Percentiles rank a stretch among this genome's conserved stretches.
Conservation (phyloP, 1,140 invertebrate genomes). For the Papilio aristodemus region DNA sequence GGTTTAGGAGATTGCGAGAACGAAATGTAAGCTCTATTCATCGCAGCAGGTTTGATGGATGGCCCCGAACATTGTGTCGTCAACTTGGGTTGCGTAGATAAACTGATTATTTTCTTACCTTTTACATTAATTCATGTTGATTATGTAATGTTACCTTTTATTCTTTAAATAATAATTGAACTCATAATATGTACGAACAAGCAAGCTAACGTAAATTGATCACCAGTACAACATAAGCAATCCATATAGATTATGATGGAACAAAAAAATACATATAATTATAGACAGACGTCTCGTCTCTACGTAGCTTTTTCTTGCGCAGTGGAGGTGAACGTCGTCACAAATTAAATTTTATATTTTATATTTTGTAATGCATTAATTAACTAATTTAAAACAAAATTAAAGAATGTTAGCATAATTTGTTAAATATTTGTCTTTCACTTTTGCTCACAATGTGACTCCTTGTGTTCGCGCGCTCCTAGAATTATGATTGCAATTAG, state of each 20-base stretch:
- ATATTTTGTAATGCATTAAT: not conserved
- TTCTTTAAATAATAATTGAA: not conserved
- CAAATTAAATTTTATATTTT: too few relatives aligned
- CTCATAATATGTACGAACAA: not conserved
- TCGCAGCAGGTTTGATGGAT: constrained; percentile 22
- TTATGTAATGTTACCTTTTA: not conserved
- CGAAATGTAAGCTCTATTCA: constrained; percentile 27
- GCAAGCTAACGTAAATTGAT: too few relatives aligned
- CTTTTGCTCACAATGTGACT: not conserved
- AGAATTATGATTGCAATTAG: constrained; percentile 13
- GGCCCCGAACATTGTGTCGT: constrained; percentile 9
- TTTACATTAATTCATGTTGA: constrained; percentile 1
- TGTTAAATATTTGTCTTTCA: not conserved
- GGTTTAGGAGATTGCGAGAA: constrained; percentile 23
- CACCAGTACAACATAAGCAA: too few relatives aligned
- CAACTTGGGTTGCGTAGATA: constrained; percentile 1
- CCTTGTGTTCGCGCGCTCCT: not conserved
- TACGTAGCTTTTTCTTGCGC: too few relatives aligned
- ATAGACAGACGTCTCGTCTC: too few relatives aligned
- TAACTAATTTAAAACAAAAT: not conserved
- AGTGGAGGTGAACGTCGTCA: too few relatives aligned
- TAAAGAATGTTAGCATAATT: not conserved
- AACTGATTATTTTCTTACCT: constrained; percentile 11
- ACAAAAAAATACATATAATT: too few relatives aligned
- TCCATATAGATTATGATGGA: too few relatives aligned